Evolutionary conservation across 2,888 invertebrate species (phyloP).

Genomic region (Carabus problematicus): DNA sequence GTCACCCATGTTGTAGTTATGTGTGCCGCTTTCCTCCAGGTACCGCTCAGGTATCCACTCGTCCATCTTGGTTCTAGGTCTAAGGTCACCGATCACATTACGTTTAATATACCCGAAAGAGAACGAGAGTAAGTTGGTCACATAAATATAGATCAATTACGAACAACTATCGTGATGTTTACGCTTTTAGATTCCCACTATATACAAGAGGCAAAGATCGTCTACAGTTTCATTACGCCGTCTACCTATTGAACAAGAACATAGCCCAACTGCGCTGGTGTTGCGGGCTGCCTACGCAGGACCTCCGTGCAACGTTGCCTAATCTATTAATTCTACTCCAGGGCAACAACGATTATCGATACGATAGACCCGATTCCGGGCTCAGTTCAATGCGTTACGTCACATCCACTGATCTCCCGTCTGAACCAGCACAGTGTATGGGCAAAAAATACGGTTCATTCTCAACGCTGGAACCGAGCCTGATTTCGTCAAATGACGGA

Average conservation of each 20-base stretch:
- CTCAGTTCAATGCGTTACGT: slow-evolving; percentile 19
- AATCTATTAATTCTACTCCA: slow-evolving; percentile 66
- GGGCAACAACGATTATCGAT: slow-evolving; percentile 36
- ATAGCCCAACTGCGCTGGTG: slow-evolving; percentile 88
- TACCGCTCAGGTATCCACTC: slow-evolving; percentile 86
- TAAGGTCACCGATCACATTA: slow-evolving; percentile 80
- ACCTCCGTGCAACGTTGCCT: slow-evolving; percentile 77
- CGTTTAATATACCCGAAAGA: slow-evolving; percentile 70
- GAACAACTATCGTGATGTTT: slow-evolving; percentile 16
- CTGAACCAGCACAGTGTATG: slow-evolving; percentile 16
- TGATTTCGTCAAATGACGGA: slow-evolving; percentile 18
- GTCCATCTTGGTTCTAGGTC: slow-evolving; percentile 83
- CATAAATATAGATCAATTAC: background rate
- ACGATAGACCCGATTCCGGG: slow-evolving; percentile 27
- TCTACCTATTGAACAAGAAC: slow-evolving; percentile 92
- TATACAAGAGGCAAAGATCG: slow-evolving; percentile 81
- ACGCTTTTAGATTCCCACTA: slow-evolving; percentile 77
- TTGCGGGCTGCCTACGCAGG: slow-evolving; percentile 74
- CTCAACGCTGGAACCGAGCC: slow-evolving; percentile 33
- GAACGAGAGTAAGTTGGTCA: slow-evolving; percentile 66
- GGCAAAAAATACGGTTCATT: slow-evolving; percentile 35
- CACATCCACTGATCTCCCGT: background rate
- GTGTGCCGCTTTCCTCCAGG: slow-evolving; percentile 81
- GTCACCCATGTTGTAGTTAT: slow-evolving; percentile 84
- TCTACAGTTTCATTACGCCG: slow-evolving; percentile 85